Base-by-base conservation (phyloP, 2,797 vertebrate species). In the Acipenser oxyrinchus region DNA sequence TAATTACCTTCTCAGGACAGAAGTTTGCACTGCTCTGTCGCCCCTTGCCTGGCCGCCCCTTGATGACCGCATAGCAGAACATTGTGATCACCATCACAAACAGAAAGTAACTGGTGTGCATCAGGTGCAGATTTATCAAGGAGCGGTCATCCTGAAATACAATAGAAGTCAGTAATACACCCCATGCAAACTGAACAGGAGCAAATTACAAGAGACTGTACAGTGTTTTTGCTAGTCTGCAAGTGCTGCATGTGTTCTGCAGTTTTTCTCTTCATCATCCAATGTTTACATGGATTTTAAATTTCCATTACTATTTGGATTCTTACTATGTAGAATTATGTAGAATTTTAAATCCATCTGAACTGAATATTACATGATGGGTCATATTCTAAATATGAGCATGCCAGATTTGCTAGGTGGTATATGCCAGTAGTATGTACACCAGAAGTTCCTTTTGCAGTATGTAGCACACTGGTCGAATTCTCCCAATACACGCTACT, bases 21-120 rank as follows among this genome's bases (percentile, higher is more conserved):
- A 94, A 97, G 66, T 99, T 95, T 0, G 90, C 78, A 84, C 79
- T 95, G 88, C 72, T 93, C 78, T 92, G 93, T 71, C 96, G 91
- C 72, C 96, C 83, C 80, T 99, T 99, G 78, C 93, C 94, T 8
- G 97, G 96, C 75, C 97, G 91, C 67, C 97, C 97, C 76, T 95
- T 97, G 75, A 98, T 97, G 80, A 98, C 97, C 68, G 97, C 96
- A 70, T 98, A 99, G 90, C 97, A 99, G 90, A 99, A 99, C 93
- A 98, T 94, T 1, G 97, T 98, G 77, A 99, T 98, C 85, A 99
- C 95, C 96, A 99, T 99, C 85, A 98, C 96, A 63, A 99, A 99
- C 70, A 99, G 92, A 82, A 99, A 99, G 87, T 99, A 99, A 86
- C 97, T 99, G 69, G 97, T 99, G 77, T 99, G 96, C 96, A 99